Conservation (phyloP, 2,113 vertebrate genomes). For the Cavia porcellus region DNA sequence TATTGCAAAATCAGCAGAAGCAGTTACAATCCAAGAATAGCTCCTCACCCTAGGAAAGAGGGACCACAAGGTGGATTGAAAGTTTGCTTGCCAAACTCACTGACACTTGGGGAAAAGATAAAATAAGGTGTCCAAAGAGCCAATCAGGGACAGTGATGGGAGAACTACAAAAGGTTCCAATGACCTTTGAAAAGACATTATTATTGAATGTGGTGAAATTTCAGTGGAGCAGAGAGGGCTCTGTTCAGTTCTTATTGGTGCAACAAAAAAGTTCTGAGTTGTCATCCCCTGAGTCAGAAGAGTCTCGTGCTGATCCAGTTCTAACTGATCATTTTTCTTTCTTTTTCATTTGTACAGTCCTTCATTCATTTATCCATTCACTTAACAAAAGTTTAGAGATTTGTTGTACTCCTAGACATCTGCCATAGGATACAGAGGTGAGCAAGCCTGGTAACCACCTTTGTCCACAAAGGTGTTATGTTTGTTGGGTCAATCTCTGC, state of each 20-base stretch:
- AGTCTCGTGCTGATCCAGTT: not conserved
- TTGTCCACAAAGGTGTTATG: not conserved
- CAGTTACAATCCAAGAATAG: slow-evolving; percentile 7
- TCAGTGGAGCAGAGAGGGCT: not conserved
- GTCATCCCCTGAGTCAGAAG: not conserved
- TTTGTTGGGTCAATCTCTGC: not conserved
- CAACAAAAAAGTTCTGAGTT: not conserved
- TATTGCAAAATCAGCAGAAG: slow-evolving; percentile 63
- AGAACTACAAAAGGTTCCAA: not conserved
- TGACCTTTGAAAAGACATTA: not conserved
- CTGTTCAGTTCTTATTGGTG: not conserved
- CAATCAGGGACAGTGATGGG: not conserved
- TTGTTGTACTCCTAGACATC: not conserved
- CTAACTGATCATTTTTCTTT: not conserved
- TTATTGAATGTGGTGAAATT: not conserved
- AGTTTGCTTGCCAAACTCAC: not conserved
- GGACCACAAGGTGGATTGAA: not conserved
- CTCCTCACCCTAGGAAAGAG: not conserved
- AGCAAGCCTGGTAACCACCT: not conserved
- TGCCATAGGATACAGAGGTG: not conserved
- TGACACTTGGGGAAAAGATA: not conserved
- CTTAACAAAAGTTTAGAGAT: not conserved
- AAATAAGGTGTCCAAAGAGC: not conserved
- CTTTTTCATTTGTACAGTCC: not conserved
- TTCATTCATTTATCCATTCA: slow-evolving; percentile 16